Percentiles rank a stretch among this genome's conserved stretches.
Evolutionary conservation across 2,113 vertebrate species (phyloP).

Genomic region (Ceratotherium simum): DNA sequence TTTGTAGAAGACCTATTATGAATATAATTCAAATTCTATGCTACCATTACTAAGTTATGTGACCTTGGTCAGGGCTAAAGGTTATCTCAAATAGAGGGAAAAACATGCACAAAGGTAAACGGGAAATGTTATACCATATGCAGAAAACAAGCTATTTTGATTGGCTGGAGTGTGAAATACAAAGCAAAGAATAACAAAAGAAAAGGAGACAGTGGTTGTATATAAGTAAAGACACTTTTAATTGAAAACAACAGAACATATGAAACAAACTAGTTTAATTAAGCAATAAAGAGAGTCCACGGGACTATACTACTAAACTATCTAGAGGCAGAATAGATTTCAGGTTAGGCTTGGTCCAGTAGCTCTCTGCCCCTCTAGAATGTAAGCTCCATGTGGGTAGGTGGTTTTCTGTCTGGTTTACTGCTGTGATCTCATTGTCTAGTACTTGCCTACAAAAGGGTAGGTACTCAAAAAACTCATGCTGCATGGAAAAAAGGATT

Average conservation of each 20-base stretch:
- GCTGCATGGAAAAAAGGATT: neutral
- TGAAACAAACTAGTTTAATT: neutral
- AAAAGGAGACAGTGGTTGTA: neutral
- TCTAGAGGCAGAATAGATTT: neutral
- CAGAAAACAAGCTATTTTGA: neutral
- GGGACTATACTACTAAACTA: neutral
- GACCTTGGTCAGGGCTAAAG: neutral
- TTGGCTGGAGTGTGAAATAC: neutral
- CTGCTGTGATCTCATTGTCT: neutral
- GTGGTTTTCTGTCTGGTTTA: neutral
- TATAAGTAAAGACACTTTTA: neutral
- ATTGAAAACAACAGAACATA: neutral
- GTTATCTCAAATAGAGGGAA: neutral
- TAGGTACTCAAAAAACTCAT: neutral
- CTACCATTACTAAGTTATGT: neutral
- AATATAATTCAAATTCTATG: constrained; percentile 1
- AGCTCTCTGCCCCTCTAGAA: neutral
- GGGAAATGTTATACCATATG: neutral
- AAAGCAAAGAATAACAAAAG: constrained; percentile 8
- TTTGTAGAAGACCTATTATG: neutral
- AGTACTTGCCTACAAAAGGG: neutral
- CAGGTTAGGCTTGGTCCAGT: neutral
- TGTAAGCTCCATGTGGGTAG: neutral
- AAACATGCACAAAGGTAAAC: neutral
- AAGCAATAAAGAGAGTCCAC: neutral